Percentiles rank a stretch among this genome's conserved stretches.
These are phyloP conservation scores for Ellobium chinense DNA, from an alignment of 2,888 invertebrate genomes.

Conservation along the genomic window DNA sequence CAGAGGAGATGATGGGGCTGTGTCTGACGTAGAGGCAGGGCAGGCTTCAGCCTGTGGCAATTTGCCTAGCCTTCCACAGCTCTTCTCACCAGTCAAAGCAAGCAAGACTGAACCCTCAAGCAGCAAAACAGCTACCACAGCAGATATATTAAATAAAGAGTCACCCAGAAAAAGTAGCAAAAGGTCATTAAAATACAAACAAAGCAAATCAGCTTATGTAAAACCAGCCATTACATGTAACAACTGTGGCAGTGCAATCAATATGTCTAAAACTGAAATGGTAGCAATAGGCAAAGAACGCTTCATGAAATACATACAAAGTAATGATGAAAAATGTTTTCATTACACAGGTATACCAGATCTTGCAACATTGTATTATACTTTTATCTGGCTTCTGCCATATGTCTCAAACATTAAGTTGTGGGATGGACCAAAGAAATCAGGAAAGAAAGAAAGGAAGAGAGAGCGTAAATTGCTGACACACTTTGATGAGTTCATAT, in stretches of 20 bases:
- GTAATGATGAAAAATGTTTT: background rate
- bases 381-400: background rate
- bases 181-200: background rate
- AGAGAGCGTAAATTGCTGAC: background rate
- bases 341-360: background rate
- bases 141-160: no score
- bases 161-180: background rate
- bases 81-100: no score
- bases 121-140: no score
- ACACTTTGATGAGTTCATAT: background rate
- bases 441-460: background rate
- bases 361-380: background rate
- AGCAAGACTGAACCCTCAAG: no score
- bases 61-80: no score
- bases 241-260: background rate
- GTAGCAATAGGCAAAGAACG: background rate
- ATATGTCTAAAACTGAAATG: background rate
- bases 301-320: background rate
- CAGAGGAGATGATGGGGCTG: no score
- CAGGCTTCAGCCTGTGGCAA: no score
- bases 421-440: background rate
- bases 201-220: background rate
- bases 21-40: no score
- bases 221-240: background rate
- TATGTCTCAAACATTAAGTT: background rate